Base-by-base conservation (phyloP, 2,888 invertebrate species). In the Blera fallax region DNA sequence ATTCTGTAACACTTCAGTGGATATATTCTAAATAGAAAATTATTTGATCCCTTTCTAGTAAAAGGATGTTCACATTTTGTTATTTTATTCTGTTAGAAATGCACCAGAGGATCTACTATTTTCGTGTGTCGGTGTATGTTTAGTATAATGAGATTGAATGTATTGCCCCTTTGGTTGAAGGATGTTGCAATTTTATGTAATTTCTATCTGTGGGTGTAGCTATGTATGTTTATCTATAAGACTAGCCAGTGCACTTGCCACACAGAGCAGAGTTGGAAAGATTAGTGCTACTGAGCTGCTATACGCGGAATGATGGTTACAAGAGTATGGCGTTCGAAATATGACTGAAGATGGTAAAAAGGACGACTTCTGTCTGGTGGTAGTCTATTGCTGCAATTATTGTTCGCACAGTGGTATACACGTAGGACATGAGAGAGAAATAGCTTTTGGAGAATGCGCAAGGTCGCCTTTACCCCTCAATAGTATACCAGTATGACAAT, bases 291-390 rank as follows among this genome's bases (percentile, higher is more conserved):
- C 24, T 73, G 45, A 37, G 29, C 32, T 65, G 34, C 52, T 80
- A 64, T 27, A 43, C 70, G 80, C 64, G 52, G 27, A 45, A 76
- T 76, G 70, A 85, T 67, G 76, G 72, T 65, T 65, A 58, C 50
- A 72, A 67, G 32, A 79, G 69, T 65, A 70, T 84, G 84, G 72
- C 78, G 74, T 74, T 84, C 84, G 74, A 85, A 67, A 37, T 70
- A 67, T 84, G 80, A 84, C 84, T 84, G 29, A 81, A 11, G 52
- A 40, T 52, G 50, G 40, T 43, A 10, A 3, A 64, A 80, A 58
- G 32, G 50, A 67, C 43, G 50, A 67, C 43, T 74, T 80, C 58
- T 65, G 52, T 29, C 18, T 54, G 48, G 43, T 73, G 27, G 50
- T 73, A 18, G 50, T n/a, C 48, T 52, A 56, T 8, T 56, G n/a